A percentile compares a stretch with the other conserved stretches of the same genome.
These are phyloP conservation scores for Phyto melanocephala DNA, from an alignment of 2,888 invertebrate species.

Conservation along the genomic window DNA sequence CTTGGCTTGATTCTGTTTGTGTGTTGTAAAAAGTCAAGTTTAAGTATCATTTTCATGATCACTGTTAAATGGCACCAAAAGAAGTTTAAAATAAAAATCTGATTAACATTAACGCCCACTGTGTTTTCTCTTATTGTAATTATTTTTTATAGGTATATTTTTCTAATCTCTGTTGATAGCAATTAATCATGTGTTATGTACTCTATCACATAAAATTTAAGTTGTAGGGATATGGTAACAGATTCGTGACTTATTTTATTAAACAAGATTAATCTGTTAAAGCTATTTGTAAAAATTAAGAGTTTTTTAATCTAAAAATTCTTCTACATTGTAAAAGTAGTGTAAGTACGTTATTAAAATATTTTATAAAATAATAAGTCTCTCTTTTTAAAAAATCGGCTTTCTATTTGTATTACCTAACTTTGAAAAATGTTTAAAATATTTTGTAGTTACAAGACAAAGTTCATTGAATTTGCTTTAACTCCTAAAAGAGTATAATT, in stretches of 20 bases:
- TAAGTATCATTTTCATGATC: slow-evolving; percentile 60
- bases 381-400: too few species aligned
- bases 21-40: slow-evolving; percentile 57
- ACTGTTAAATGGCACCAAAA: slow-evolving; percentile 8
- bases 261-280: too few species aligned
- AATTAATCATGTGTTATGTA: slow-evolving; percentile 57
- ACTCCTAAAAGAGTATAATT: not conserved
- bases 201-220: not conserved
- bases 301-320: too few species aligned
- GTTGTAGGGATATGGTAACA: not conserved
- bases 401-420: too few species aligned
- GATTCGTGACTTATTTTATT: not conserved
- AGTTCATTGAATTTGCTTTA: not conserved
- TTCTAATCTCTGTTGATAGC: slow-evolving; percentile 14
- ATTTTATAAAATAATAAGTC: too few species aligned
- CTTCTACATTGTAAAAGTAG: too few species aligned
- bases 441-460: too few species aligned
- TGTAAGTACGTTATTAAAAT: too few species aligned
- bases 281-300: too few species aligned
- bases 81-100: slow-evolving; percentile 11
- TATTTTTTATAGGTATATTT: slow-evolving; percentile 10
- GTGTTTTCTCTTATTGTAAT: slow-evolving; percentile 25
- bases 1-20: slow-evolving; percentile 10
- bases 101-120: slow-evolving; percentile 60
- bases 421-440: too few species aligned